Base-by-base conservation (phyloP, 2,797 vertebrate species). In the Argya squamiceps region DNA sequence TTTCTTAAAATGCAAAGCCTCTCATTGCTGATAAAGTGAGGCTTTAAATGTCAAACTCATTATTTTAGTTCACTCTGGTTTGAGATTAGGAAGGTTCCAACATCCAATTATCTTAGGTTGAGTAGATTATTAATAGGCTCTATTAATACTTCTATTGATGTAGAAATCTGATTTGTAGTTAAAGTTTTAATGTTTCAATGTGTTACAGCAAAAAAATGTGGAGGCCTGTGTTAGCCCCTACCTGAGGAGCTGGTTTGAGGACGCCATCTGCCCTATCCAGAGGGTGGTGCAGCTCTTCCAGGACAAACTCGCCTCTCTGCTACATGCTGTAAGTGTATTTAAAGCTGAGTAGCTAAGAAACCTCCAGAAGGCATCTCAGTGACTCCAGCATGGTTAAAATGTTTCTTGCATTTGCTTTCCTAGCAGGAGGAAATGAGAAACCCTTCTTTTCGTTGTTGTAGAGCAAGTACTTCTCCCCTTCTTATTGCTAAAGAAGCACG, bases 201-300 rank as follows among this genome's bases (percentile, higher is more conserved):
- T 63, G 16, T 73, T 95, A 59, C 97, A 99, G 99, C 98, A 98
- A 91, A 98, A 97, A 63, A 98, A 97, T 79, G 92, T 99, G 93
- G 99, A 99, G 97, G 97, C 97, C 2, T 98, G 96, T 44, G 91
- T 99, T 63, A 98, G 98, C 46, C 98, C 98, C 5, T 99, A 98
- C 92, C 97, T 99, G 97, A 98, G 96, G 91, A 98, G 92, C 86
- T 99, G 99, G 99, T 99, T 99, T 84, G 99, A 99, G 91, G 98
- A 99, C 79, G 98, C 99, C 1, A 97, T 99, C 56, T 98, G 99
- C 97, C 99, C 99, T 52, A 98, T 99, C 92, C 97, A 99, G 95
- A 98, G 99, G 32, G 99, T 99, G 4, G 98, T 99, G 63, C 98
- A 98, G 96, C 98, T 99, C 90, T 98, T 99, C 88, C 99, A 99